Evolutionary conservation across 2,113 vertebrate species (phyloP), one percentile per base, ranked within the genome.

Genomic region (Menura novaehollandiae): DNA sequence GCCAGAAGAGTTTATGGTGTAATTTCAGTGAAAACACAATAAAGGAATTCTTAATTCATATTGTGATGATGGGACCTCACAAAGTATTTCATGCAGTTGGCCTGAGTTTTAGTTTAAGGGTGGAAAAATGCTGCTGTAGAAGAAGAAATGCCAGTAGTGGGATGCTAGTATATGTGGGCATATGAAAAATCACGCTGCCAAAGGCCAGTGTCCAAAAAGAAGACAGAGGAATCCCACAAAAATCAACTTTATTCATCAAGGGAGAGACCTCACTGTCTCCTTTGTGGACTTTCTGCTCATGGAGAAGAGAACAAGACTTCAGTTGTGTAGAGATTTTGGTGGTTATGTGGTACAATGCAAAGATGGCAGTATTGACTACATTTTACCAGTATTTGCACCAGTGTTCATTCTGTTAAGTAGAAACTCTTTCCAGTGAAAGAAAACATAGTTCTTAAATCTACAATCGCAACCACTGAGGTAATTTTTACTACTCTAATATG

Each of bases 341-440:
- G 0, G 4, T n/a, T 59, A 24, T 0, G 0, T 56, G 32, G 4
- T 49, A 16, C 14, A 13, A 49, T 66, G 46, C 41, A 68, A 63
- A 56, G 20, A 10, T 10, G 63, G 11, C 20, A 55, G 18, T 7
- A 24, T 6, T 71, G 37, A 30, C 41, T 68, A 12, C 7, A 33
- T 8, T 6, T 49, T 75, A 59, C 10, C 16, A 30, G 26, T 9
- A 2, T 74, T 58, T 62, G 16, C 46, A 59, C 3, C 28, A 32
- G 10, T 41, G 32, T 10, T 46, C 30, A 16, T 16, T n/a, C 49
- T 68, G 5, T 39, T 47, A 22, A 6, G 35, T 27, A 81, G 69
- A 47, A 77, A 26, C 18, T 55, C 21, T 5, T 84, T 44, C 32
- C n/a, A 21, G 46, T 32, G 63, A 78, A 89, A 64, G 26, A 86